Evolutionary conservation across 2,113 vertebrate genomes (phyloP).

Genomic region (cattle (Bos taurus)): DNA sequence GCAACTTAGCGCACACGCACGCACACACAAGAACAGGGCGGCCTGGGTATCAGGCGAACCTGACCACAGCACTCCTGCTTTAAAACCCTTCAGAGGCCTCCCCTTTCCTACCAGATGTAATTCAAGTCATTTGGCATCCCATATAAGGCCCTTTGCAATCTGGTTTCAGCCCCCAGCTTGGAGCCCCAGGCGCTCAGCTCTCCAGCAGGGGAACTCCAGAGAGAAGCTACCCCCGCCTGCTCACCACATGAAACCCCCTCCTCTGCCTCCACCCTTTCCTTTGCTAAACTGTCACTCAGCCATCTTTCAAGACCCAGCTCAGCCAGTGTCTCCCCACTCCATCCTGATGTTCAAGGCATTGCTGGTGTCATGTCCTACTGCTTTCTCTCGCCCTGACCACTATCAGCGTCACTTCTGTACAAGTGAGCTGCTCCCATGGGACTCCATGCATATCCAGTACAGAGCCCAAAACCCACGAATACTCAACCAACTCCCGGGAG

Average conservation of each 20-base stretch:
- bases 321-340: background rate
- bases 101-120: background rate
- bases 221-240: background rate
- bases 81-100: background rate
- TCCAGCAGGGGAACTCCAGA: background rate
- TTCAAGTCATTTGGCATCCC: background rate
- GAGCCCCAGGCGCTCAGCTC: background rate
- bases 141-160: background rate
- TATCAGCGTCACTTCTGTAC: background rate
- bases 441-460: background rate
- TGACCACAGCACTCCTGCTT: background rate
- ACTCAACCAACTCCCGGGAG: background rate
- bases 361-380: background rate
- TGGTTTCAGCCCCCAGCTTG: background rate
- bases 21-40: background rate
- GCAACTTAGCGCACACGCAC: background rate
- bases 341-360: background rate
- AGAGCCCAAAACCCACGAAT: background rate
- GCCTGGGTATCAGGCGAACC: background rate
- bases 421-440: background rate
- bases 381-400: background rate
- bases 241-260: fast-evolving
- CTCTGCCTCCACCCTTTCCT: background rate
- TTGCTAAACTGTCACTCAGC: background rate
- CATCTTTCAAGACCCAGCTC: background rate